A percentile compares a stretch with the other conserved stretches of the same genome.
phyloP scores from a whole-genome alignment of 2,888 invertebrate genomes.

The Caenorhabditis sp. region DNA sequence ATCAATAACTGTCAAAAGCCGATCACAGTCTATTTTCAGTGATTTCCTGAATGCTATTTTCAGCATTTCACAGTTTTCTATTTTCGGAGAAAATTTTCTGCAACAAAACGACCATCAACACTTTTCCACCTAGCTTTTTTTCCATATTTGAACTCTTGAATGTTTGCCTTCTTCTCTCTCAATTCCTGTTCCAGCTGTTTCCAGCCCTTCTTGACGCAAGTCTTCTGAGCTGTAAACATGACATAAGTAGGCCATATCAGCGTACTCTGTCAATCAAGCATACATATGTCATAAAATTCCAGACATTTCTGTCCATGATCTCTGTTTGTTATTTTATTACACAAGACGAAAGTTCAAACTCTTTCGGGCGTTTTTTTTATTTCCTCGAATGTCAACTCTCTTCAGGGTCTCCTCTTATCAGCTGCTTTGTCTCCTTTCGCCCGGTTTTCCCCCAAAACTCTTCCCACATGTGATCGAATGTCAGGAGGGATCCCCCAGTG shows the following conservation, averaged over 20 bases:
- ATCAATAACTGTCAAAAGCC: no score
- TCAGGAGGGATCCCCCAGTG: conserved; percentile 22
- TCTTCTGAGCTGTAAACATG: conserved; percentile 9
- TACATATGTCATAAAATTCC: conserved; percentile 15
- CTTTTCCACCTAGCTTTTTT: not conserved
- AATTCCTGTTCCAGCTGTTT: not conserved
- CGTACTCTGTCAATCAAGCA: conserved; percentile 26
- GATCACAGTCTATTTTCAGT: not conserved
- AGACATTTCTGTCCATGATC: conserved; percentile 34
- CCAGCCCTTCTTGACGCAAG: conserved; percentile 6
- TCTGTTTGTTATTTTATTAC: conserved; percentile 12
- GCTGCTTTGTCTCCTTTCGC: not conserved
- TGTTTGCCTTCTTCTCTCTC: conserved; percentile 8
- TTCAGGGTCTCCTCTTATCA: not conserved
- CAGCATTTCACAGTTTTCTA: not conserved
- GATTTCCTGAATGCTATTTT: not conserved
- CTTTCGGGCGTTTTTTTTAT: conserved; percentile 15
- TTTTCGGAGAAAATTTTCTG: not conserved
- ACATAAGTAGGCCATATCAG: not conserved
- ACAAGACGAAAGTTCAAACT: conserved; percentile 11
- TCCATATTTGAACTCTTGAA: conserved; percentile 15
- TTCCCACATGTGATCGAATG: conserved; percentile 9
- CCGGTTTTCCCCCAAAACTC: conserved; percentile 1
- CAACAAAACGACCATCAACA: conserved; percentile 4
- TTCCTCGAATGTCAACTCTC: conserved; percentile 17